Evolutionary conservation across 2,888 invertebrate genomes (phyloP).

Genomic region (Callyntrura guangdongensis): DNA sequence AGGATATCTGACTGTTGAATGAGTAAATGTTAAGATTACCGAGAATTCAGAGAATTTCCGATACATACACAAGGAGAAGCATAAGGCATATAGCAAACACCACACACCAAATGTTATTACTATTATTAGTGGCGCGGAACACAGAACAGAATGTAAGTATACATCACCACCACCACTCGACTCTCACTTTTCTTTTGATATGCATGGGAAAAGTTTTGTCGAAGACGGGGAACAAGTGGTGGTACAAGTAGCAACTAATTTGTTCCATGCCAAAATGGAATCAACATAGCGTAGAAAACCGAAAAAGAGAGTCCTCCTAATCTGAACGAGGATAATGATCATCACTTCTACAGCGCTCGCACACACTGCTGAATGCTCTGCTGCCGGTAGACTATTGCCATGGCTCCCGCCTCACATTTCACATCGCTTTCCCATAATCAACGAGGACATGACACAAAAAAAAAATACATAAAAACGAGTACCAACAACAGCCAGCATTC

Average conservation of each 20-base stretch:
- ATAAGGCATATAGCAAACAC: too few species aligned
- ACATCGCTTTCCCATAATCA: conserved; percentile 71
- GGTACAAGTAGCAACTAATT: conserved; percentile 80
- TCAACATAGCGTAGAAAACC: conserved; percentile 77
- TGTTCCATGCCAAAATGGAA: conserved; percentile 79
- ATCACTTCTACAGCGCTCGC: conserved; percentile 63
- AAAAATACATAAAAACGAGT: conserved; percentile 61
- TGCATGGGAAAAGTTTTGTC: conserved; percentile 80
- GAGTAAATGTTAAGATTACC: conserved; percentile 62
- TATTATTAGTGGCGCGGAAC: conserved; percentile 56
- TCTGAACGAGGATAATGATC: conserved; percentile 78
- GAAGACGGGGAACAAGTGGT: conserved; percentile 80
- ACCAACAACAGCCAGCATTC: conserved; percentile 38
- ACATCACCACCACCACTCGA: conserved; percentile 17
- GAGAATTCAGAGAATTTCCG: conserved; percentile 62
- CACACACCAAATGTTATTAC: conserved; percentile 47
- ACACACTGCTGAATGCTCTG: too few species aligned
- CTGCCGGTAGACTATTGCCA: too few species aligned
- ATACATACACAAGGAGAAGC: conserved; percentile 36
- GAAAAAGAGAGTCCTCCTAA: conserved; percentile 75
- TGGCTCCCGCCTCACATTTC: conserved; percentile 56
- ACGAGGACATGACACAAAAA: conserved; percentile 77
- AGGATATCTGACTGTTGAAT: conserved; percentile 51
- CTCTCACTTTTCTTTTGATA: conserved; percentile 73
- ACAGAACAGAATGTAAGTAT: too few species aligned